Evolutionary conservation across 2,888 invertebrate species (phyloP).

Genomic region (Acleris literana): DNA sequence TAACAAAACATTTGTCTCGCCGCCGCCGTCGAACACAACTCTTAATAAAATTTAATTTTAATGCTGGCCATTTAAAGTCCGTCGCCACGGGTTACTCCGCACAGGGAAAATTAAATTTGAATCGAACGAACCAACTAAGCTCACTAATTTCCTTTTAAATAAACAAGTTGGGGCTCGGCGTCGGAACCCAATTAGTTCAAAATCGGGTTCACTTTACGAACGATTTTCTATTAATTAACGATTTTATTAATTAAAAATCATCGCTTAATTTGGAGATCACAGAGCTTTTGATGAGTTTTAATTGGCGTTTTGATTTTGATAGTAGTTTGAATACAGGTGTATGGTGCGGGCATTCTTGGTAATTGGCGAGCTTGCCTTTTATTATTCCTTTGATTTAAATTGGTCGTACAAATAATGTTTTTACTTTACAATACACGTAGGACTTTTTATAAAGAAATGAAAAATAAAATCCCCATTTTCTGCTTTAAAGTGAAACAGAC

Average conservation of each 20-base stretch:
- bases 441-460: too few species aligned
- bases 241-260: conserved; percentile 9
- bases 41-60: conserved; percentile 13
- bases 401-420: too few species aligned
- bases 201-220: conserved; percentile 5
- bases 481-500: too few species aligned
- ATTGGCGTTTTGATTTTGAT: conserved; percentile 5
- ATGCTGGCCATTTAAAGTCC: neutral
- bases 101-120: conserved; percentile 16
- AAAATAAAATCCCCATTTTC: too few species aligned
- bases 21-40: neutral
- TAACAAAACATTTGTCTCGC: neutral
- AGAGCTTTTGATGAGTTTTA: neutral
- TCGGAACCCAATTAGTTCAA: conserved; percentile 15
- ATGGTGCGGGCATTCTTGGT: neutral
- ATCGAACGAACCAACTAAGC: conserved; percentile 21
- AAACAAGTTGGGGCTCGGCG: conserved; percentile 9
- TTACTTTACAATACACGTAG: too few species aligned
- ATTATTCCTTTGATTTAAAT: too few species aligned
- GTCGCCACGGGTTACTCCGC: conserved; percentile 10
- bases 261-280: neutral
- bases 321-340: neutral
- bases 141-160: conserved; percentile 20
- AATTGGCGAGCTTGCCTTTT: too few species aligned
- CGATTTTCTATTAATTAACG: conserved; percentile 15